Evolutionary conservation across 2,797 vertebrate genomes (phyloP).

Genomic region (Periophthalmus magnuspinnatus): DNA sequence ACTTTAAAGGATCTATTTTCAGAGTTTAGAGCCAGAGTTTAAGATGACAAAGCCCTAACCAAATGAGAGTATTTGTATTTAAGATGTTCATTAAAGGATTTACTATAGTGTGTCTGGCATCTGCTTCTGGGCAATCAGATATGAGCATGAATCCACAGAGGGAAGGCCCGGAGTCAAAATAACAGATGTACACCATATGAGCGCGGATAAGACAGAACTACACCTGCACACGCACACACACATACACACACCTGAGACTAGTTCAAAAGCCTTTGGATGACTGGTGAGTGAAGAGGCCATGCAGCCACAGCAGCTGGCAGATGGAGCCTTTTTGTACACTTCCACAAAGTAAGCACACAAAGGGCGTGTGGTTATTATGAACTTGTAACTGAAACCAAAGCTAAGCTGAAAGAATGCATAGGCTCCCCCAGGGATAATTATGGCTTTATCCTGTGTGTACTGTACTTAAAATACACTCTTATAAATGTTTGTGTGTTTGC

Average conservation of each 20-base stretch:
- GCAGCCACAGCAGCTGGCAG: slow-evolving; percentile 54
- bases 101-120: slow-evolving; percentile 68
- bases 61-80: slow-evolving; percentile 64
- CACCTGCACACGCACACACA: slow-evolving; percentile 22
- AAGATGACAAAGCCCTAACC: slow-evolving; percentile 34
- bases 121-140: slow-evolving; percentile 65
- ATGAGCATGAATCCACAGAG: slow-evolving; percentile 39
- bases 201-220: slow-evolving; percentile 27
- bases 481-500: neutral
- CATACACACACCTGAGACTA: slow-evolving; percentile 15
- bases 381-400: slow-evolving; percentile 59
- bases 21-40: slow-evolving; percentile 31
- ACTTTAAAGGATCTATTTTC: too few species aligned
- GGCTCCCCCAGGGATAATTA: slow-evolving; percentile 38
- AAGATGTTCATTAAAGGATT: slow-evolving; percentile 75
- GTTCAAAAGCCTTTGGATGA: slow-evolving; percentile 45
- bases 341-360: slow-evolving; percentile 47
- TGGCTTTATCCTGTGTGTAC: slow-evolving; percentile 18
- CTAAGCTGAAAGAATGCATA: slow-evolving; percentile 51
- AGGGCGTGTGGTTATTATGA: slow-evolving; percentile 44
- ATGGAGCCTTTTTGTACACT: slow-evolving; percentile 50
- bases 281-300: slow-evolving; percentile 42
- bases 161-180: slow-evolving; percentile 46
- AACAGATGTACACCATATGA: slow-evolving; percentile 58
- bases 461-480: slow-evolving; percentile 5